Conservation (phyloP, 2,797 vertebrate species). For the Gambusia yucatana region DNA sequence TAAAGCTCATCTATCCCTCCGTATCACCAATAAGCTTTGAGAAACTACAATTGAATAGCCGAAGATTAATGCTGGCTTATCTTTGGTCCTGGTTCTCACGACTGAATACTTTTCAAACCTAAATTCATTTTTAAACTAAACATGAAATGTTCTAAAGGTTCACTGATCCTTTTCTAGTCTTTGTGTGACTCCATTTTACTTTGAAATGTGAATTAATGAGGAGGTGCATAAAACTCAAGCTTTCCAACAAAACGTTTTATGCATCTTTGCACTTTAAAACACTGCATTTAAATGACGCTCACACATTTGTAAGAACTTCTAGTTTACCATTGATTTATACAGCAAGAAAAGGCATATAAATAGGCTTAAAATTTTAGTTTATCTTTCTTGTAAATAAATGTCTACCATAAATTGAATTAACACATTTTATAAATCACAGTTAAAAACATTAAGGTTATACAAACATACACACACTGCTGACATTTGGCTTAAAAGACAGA, state of each 20-base stretch:
- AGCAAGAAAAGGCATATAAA: background rate
- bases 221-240: background rate
- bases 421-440: background rate
- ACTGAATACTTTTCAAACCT: background rate
- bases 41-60: background rate
- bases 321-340: background rate
- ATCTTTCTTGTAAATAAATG: background rate
- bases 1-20: background rate
- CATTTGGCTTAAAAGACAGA: background rate
- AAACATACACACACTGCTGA: background rate
- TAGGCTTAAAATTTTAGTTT: background rate
- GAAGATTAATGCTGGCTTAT: background rate
- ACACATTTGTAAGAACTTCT: background rate
- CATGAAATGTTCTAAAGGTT: background rate
- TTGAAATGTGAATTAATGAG: background rate
- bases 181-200: background rate
- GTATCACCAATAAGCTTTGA: background rate
- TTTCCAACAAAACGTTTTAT: background rate
- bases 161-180: background rate
- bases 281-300: background rate
- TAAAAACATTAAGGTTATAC: background rate
- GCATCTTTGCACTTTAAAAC: background rate
- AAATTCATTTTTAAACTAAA: background rate
- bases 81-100: background rate
- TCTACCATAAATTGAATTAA: background rate